Evolutionary conservation across 2,888 invertebrate species (phyloP).

Genomic region (Phyllotreta striolata): DNA sequence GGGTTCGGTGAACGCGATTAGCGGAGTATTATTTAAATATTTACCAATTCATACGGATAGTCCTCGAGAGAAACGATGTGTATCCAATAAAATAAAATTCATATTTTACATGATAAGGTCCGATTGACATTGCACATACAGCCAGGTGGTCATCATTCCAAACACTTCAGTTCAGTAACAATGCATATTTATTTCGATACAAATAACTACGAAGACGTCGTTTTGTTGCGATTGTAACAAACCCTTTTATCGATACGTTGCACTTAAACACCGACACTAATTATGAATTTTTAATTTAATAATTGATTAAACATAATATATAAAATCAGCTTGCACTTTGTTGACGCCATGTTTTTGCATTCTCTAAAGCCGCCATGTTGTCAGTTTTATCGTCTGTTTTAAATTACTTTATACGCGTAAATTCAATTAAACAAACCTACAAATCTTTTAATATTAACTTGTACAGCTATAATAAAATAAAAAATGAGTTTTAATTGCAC

Average conservation of each 20-base stretch:
- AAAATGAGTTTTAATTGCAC: too few species aligned
- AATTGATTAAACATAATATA: constrained; percentile 22
- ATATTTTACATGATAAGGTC: constrained; percentile 53
- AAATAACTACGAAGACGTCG: background rate
- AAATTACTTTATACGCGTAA: too few species aligned
- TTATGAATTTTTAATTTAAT: constrained; percentile 20
- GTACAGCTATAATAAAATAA: too few species aligned
- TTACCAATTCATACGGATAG: constrained; percentile 52
- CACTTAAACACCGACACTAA: constrained; percentile 19
- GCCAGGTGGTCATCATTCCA: constrained; percentile 58
- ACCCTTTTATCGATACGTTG: background rate
- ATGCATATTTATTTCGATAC: constrained; percentile 39
- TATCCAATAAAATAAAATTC: constrained; percentile 52
- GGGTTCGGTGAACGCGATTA: constrained; percentile 17
- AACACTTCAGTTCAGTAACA: constrained; percentile 44
- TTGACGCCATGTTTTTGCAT: constrained; percentile 28
- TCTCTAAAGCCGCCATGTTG: constrained; percentile 11
- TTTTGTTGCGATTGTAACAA: background rate
- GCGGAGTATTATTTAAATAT: constrained; percentile 36
- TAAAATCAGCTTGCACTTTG: constrained; percentile 16
- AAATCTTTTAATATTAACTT: too few species aligned
- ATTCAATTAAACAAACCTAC: too few species aligned
- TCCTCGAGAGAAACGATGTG: constrained; percentile 48
- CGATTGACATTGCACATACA: constrained; percentile 52
- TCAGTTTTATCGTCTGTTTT: background rate